Base-by-base conservation (phyloP, 2,888 invertebrate genomes). In the Orthosia incerta region DNA sequence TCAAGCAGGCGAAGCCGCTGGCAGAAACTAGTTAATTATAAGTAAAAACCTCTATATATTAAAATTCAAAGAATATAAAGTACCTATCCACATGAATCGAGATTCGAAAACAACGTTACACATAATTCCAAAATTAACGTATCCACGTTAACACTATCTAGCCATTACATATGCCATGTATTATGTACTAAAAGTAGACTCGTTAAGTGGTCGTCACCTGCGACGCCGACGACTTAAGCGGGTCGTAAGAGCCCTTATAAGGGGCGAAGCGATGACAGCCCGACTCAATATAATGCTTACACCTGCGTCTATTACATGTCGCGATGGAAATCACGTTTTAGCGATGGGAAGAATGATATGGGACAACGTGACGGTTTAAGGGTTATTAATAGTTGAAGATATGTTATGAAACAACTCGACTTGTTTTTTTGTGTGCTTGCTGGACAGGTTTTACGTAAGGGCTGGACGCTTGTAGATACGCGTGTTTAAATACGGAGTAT, bases 151-250 rank as follows among this genome's bases (percentile, higher is more conserved):
- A 57, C 85, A 79, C 79, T 76, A 74, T 63, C 67, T 57, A 53
- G 62, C 59, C 69, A 81, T 86, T 84, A 87, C 80, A 67, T 74
- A 82, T 71, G 62, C 64, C 11, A 74, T 83, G 80, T 83, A 88
- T 84, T 86, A 82, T 83, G 80, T 79, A 84, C 62, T 73, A 66
- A 74, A 84, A 84, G 82, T 87, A 80, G 62, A 84, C 76, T 88
- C 86, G 88, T 91, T 88, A 88, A 89, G 88, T 87, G 86, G 83
- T 87, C 83, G 87, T 87, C 92, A 92, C 91, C 91, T 91, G 88
- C 83, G 89, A 75, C 88, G 83, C 76, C 60, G 62, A 60, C 64
- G 87, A 84, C 84, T 87, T 89, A 88, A 88, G 87, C 85, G 86
- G 90, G 88, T 89, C 84, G 71, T 79, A 80, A 91, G 92, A 88